Evolutionary conservation across 2,797 vertebrate genomes (phyloP).

Genomic region (Cyclura pinguis): DNA sequence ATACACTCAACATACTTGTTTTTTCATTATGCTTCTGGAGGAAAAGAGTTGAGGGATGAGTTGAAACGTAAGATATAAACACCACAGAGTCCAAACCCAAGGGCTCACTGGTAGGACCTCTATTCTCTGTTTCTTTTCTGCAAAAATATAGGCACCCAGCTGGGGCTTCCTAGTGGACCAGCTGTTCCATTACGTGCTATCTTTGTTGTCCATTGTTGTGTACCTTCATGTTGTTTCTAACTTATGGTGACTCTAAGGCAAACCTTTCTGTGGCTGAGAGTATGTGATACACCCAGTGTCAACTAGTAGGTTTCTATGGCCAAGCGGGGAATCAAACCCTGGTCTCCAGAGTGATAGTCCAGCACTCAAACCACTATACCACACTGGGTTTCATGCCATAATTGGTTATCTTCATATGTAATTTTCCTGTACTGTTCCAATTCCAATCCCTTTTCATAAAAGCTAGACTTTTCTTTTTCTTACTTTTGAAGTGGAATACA

Average conservation of each 20-base stretch:
- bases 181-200: neutral
- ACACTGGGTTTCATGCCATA: neutral
- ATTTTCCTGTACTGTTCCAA: neutral
- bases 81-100: neutral
- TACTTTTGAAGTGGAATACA: neutral
- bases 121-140: neutral
- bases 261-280: too few relatives aligned
- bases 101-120: neutral
- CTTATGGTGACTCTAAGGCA: too few relatives aligned
- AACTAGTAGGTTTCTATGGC: too few relatives aligned
- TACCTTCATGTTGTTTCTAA: too few relatives aligned
- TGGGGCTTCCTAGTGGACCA: neutral
- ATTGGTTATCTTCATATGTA: neutral
- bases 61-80: neutral
- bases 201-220: neutral
- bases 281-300: too few relatives aligned
- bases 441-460: neutral
- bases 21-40: neutral
- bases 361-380: too few relatives aligned
- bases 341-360: too few relatives aligned
- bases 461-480: neutral
- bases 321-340: too few relatives aligned
- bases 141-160: neutral
- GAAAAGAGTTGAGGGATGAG: neutral
- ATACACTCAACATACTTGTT: neutral